Evolutionary conservation across 2,888 invertebrate species (phyloP).

Genomic region (Eretmocerus hayati): DNA sequence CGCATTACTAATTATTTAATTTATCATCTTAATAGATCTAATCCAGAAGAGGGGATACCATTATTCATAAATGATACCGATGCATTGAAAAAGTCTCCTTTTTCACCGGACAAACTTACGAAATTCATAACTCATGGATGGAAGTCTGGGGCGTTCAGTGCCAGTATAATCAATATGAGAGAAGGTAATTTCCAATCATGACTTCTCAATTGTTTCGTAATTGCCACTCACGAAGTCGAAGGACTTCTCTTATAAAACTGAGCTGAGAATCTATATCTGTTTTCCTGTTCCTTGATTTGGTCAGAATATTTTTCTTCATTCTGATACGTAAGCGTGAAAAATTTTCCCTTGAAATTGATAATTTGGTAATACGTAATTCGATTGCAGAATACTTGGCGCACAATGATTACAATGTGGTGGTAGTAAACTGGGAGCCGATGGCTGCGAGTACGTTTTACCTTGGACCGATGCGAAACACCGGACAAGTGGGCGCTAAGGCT

Average conservation of each 20-base stretch:
- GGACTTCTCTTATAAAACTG: neutral
- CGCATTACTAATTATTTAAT: no score
- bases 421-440: slow-evolving; percentile 48
- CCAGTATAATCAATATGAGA: slow-evolving; percentile 42
- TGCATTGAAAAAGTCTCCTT: slow-evolving; percentile 30
- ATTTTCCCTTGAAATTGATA: no score
- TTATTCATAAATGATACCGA: slow-evolving; percentile 31
- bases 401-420: slow-evolving; percentile 46
- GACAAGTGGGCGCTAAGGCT: slow-evolving; percentile 43
- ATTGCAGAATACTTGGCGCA: slow-evolving; percentile 40
- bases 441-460: slow-evolving; percentile 45
- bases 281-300: no score
- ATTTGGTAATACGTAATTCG: no score
- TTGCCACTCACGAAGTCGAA: no score
- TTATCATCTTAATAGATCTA: slow-evolving; percentile 27
- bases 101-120: slow-evolving; percentile 37
- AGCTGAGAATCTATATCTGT: no score
- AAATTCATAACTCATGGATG: slow-evolving; percentile 51
- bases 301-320: no score
- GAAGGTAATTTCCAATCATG: slow-evolving; percentile 37
- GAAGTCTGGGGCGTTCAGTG: slow-evolving; percentile 45
- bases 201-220: no score
- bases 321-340: no score
- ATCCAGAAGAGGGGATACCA: slow-evolving; percentile 33
- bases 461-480: slow-evolving; percentile 44